Base-by-base conservation (phyloP, 2,888 invertebrate species). In the Cataglyphis albicans region DNA sequence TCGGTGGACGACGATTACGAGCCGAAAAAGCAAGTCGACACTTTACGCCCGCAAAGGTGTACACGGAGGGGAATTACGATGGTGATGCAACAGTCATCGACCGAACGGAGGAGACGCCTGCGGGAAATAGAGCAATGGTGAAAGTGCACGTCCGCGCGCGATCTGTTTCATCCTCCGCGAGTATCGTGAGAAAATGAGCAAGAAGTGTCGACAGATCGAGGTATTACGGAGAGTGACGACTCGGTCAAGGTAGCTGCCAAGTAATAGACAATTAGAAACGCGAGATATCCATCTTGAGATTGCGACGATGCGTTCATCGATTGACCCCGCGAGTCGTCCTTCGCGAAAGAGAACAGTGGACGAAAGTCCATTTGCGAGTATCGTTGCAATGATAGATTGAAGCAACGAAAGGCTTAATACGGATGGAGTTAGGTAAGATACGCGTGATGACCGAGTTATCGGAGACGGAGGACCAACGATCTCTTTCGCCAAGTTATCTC, bases 11-110 rank as follows among this genome's bases (percentile, higher is more conserved):
- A 1, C 59, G 25, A 65, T 65, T 21, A 64, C 38, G 38, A 21
- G 38, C 9, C 38, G 12, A 21, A 41, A 12, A 41, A 32, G 21
- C 41, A 65, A 65, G 21, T 7, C 15, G 41, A 7, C 41, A 41
- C 25, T 15, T 15, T 21, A 7, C 7, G 25, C 6, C 7, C 21
- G 7, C 25, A 9, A 63, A 61, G 61, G 38, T 41, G 21, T 41
- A 64, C 48, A 12, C n/a, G 15, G 7, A 7, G 65, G 44, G 6
- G 41, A 25, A 44, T n/a, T 38, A 21, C 29, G 18, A 15, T 41
- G 65, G 65, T 44, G 65, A 65, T 65, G 25, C 44, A 65, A 65
- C 65, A 65, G 65, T 65, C 65, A 65, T 65, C 44, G 65, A 65
- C 65, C 44, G 25, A 25, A 18, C 25, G 15, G 41, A 65, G 65